phyloP scores from a whole-genome alignment of 92 coral and sea anemone genomes.

The Palythoa caribaeorum region DNA sequence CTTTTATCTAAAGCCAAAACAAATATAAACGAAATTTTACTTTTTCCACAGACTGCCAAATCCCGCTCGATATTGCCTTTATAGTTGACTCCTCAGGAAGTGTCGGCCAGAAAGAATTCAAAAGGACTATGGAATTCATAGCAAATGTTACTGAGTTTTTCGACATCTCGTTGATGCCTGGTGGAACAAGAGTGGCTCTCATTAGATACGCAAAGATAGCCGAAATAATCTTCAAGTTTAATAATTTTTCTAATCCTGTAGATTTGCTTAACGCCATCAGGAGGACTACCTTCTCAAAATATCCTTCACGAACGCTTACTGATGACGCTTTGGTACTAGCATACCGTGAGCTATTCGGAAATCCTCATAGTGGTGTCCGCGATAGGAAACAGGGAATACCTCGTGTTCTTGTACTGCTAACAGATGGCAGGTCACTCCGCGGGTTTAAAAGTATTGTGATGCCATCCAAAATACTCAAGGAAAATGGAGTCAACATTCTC shows the following conservation, averaged over 20 bases:
- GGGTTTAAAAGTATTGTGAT: slow-evolving; percentile 47
- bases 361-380: slow-evolving; percentile 64
- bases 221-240: slow-evolving; percentile 63
- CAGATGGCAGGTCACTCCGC: slow-evolving; percentile 65
- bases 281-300: slow-evolving; percentile 17
- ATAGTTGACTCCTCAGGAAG: slow-evolving; percentile 76
- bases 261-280: slow-evolving; percentile 59
- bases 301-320: slow-evolving; percentile 54
- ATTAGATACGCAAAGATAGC: slow-evolving; percentile 58
- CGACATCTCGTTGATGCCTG: slow-evolving; percentile 40
- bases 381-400: slow-evolving; percentile 57
- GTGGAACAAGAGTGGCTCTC: slow-evolving; percentile 72
- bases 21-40: background rate
- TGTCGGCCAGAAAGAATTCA: slow-evolving; percentile 50
- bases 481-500: slow-evolving; percentile 68
- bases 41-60: slow-evolving; percentile 61
- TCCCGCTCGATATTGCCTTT: slow-evolving; percentile 73
- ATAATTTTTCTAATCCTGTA: slow-evolving; percentile 43
- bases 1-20: too few species aligned
- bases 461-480: slow-evolving; percentile 63
- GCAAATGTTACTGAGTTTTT: slow-evolving; percentile 57
- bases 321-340: slow-evolving; percentile 62
- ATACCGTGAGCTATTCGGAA: slow-evolving; percentile 40
- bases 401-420: slow-evolving; percentile 70
- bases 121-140: slow-evolving; percentile 56